A percentile compares a stretch with the other conserved stretches of the same genome.
phyloP scores from a whole-genome alignment of 2,113 vertebrate genomes.

The Forbesichthys agassizii region DNA sequence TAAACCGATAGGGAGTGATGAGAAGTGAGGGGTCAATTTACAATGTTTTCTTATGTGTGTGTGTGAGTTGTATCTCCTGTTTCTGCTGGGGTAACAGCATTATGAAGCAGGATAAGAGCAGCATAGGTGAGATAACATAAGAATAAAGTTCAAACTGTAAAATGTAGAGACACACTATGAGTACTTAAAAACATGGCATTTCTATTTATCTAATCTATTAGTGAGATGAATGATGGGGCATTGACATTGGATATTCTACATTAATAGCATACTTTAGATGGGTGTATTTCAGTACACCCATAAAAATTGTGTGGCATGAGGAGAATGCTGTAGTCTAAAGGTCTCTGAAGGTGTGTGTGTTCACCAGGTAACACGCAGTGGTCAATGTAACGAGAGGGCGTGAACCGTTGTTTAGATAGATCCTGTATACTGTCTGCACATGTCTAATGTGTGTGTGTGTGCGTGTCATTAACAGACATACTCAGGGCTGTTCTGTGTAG shows the following conservation, averaged over 20 bases:
- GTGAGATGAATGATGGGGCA: conserved; percentile 15
- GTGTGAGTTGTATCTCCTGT: conserved; percentile 32
- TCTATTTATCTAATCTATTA: neutral
- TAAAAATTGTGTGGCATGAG: conserved; percentile 7
- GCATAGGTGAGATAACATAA: neutral
- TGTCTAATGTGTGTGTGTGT: conserved; percentile 10
- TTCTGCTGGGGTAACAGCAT: conserved; percentile 15
- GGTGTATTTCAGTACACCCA: conserved; percentile 6
- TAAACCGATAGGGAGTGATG: too few species aligned
- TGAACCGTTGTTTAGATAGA: neutral
- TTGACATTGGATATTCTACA: neutral
- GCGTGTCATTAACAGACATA: conserved; percentile 79
- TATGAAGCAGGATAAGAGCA: conserved; percentile 9
- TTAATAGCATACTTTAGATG: conserved; percentile 27
- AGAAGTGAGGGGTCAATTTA: too few species aligned
- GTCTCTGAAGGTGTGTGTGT: neutral
- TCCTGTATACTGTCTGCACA: neutral
- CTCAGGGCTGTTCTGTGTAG: conserved; percentile 91
- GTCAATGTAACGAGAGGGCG: neutral
- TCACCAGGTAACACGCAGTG: neutral
- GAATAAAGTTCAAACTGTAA: neutral
- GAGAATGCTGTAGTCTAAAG: neutral
- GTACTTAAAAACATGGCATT: neutral
- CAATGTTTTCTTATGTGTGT: too few species aligned
- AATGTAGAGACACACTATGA: neutral